These are phyloP conservation scores for Cordilura impudica DNA, from an alignment of 2,888 invertebrate genomes.

Conservation along the genomic window DNA sequence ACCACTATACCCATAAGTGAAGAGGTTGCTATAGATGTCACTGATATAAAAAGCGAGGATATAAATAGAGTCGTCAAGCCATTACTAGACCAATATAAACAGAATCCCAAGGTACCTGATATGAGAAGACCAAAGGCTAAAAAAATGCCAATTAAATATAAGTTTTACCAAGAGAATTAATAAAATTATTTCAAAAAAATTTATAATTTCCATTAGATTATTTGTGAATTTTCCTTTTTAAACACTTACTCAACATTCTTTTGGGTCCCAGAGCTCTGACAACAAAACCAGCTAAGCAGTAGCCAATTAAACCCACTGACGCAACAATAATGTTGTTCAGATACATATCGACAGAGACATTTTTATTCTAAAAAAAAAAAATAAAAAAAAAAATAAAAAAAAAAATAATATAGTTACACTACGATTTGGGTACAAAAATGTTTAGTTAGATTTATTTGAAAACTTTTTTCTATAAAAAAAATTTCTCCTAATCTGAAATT, in stretches of 20 bases:
- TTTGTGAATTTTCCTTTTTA: too few species aligned
- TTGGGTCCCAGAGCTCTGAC: slow-evolving; percentile 80
- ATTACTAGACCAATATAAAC: slow-evolving; percentile 81
- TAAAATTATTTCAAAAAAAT: not conserved
- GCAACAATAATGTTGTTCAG: slow-evolving; percentile 85
- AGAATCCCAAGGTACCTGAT: slow-evolving; percentile 79
- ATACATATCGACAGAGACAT: slow-evolving; percentile 82
- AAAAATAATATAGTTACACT: too few species aligned
- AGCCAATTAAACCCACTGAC: slow-evolving; percentile 81
- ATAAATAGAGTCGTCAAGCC: slow-evolving; percentile 79
- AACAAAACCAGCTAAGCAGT: slow-evolving; percentile 81
- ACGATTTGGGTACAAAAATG: too few species aligned
- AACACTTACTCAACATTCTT: slow-evolving; percentile 79
- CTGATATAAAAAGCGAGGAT: slow-evolving; percentile 79
- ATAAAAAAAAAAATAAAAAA: too few species aligned
- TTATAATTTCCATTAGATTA: not conserved
- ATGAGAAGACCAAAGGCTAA: slow-evolving; percentile 77
- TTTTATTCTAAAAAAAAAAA: slow-evolving; percentile 71
- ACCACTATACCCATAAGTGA: slow-evolving; percentile 73
- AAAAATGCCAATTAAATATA: too few species aligned
- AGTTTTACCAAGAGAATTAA: too few species aligned
- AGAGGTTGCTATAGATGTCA: slow-evolving; percentile 72
- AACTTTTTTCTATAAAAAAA: too few species aligned
- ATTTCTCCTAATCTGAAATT: too few species aligned
- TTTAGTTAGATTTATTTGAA: too few species aligned